phyloP scores from a whole-genome alignment of 2,797 vertebrate genomes.

The Monodelphis domestica region DNA sequence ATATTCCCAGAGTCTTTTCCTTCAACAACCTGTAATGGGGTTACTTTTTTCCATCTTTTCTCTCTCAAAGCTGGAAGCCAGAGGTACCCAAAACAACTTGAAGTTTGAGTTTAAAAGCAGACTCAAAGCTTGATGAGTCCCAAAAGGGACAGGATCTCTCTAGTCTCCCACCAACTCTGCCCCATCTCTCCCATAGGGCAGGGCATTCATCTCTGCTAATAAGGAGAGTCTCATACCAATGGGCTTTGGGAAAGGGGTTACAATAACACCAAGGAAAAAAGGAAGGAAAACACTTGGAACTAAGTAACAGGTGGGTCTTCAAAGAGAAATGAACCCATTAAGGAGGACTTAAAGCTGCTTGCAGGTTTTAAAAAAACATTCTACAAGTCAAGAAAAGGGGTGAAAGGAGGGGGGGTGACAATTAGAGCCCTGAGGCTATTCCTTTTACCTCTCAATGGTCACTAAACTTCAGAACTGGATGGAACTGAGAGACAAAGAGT shows the following conservation, averaged over 20 bases:
- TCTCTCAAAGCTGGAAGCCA: not conserved
- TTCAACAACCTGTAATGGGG: not conserved
- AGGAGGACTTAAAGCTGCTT: not conserved
- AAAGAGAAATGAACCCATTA: not conserved
- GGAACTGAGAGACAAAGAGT: not conserved
- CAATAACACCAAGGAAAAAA: not conserved
- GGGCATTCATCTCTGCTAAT: not conserved
- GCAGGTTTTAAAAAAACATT: no score
- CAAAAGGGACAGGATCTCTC: not conserved
- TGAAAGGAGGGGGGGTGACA: not conserved
- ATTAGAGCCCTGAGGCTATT: not conserved
- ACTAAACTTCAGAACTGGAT: not conserved
- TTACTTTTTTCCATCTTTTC: not conserved
- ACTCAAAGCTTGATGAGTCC: not conserved
- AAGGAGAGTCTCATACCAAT: not conserved
- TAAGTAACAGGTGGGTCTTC: not conserved
- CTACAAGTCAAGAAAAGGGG: not conserved
- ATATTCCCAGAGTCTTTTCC: not conserved
- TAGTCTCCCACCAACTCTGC: not conserved
- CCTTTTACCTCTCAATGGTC: not conserved
- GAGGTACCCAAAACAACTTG: not conserved
- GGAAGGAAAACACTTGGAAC: not conserved
- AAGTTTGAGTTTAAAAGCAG: not conserved
- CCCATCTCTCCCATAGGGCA: not conserved
- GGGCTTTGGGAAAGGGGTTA: not conserved